phyloP scores from a whole-genome alignment of 2,113 vertebrate genomes.

The zebrafish (Danio rerio) region GRCz12tu NC_133176.1:26511001-26511500 shows the following conservation, averaged over 20 bases:
- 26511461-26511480: not conserved
- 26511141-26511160: too few relatives aligned
- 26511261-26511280: conserved; percentile 98
- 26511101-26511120: too few relatives aligned
- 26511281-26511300: conserved; percentile 98
- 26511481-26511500: conserved; percentile 14
- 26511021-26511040: too few relatives aligned
- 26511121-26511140: too few relatives aligned
- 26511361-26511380: not conserved
- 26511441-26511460: conserved; percentile 23
- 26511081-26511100: too few relatives aligned
- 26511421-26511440: conserved; percentile 49
- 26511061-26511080: too few relatives aligned
- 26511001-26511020: too few relatives aligned
- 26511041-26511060: too few relatives aligned
- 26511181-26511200: conserved; percentile 98
- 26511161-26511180: not conserved
- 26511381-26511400: conserved; percentile 14
- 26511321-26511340: conserved; percentile 67
- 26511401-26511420: not conserved
- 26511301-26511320: conserved; percentile 96
- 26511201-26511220: conserved; percentile 98
- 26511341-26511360: too few relatives aligned
- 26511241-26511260: conserved; percentile 99
- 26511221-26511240: conserved; percentile 99